A percentile compares a stretch with the other conserved stretches of the same genome.
Evolutionary conservation across 2,888 invertebrate genomes (phyloP).

Genomic region (Drosophila atripex): DNA sequence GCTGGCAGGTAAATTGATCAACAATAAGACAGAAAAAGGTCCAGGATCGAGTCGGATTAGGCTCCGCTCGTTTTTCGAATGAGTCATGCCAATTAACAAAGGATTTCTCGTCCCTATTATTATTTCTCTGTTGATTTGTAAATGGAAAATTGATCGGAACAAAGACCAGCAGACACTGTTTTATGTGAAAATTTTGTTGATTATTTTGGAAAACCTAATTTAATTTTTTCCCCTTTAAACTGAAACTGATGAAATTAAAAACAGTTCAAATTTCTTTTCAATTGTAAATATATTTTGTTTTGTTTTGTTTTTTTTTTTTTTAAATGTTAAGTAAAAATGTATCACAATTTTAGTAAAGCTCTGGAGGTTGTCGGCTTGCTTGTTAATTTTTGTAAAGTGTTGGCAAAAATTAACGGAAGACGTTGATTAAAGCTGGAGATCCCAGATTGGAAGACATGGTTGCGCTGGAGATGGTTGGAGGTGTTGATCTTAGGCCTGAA

Average conservation of each 20-base stretch:
- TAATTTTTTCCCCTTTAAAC: background rate
- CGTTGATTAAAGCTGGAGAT: slow-evolving; percentile 63
- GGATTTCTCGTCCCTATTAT: slow-evolving; percentile 26
- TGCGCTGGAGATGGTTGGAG: slow-evolving; percentile 27
- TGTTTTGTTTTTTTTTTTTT: slow-evolving; percentile 23
- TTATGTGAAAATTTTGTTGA: slow-evolving; percentile 18
- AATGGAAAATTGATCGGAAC: slow-evolving; percentile 31
- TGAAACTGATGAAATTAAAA: slow-evolving; percentile 40
- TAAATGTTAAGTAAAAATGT: slow-evolving; percentile 56
- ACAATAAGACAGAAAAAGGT: slow-evolving; percentile 50
- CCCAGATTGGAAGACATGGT: slow-evolving; percentile 68
- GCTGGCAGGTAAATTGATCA: slow-evolving; percentile 62
- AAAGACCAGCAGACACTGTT: slow-evolving; percentile 29
- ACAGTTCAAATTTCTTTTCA: slow-evolving; percentile 54
- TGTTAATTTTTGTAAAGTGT: slow-evolving; percentile 55
- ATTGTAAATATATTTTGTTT: slow-evolving; percentile 56
- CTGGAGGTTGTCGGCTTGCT: slow-evolving; percentile 60
- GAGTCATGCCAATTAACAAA: slow-evolving; percentile 66
- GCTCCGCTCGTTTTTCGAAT: slow-evolving; percentile 37
- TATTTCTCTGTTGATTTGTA: slow-evolving; percentile 30
- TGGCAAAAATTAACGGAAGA: slow-evolving; percentile 66
- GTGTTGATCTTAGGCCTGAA: slow-evolving; percentile 86
- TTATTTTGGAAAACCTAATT: background rate
- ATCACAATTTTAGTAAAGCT: slow-evolving; percentile 77
- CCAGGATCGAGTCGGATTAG: slow-evolving; percentile 55